Conservation (phyloP, 2,113 vertebrate species). For the Geothlypis trichas region DNA sequence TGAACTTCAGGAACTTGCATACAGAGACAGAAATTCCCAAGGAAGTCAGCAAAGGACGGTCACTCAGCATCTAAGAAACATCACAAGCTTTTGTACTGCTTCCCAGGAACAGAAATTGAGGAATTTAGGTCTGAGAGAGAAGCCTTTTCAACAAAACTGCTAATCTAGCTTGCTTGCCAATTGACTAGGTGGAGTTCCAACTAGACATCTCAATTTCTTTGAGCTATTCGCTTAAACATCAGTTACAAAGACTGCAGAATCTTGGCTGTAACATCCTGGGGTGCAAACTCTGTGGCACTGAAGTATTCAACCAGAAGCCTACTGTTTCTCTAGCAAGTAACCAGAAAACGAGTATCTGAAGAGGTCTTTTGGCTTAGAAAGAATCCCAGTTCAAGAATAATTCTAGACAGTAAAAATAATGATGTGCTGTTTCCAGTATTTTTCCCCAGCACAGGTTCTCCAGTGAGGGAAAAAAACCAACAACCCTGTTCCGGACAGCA, state of each 20-base stretch:
- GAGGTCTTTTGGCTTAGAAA: background rate
- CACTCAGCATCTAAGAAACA: constrained; percentile 26
- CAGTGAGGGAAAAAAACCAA: background rate
- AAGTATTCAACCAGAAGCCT: background rate
- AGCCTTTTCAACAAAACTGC: background rate
- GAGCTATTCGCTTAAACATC: background rate
- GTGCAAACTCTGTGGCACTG: background rate
- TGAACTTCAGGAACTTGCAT: constrained; percentile 45
- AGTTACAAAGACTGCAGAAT: background rate
- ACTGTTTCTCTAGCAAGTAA: background rate
- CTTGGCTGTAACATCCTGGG: background rate
- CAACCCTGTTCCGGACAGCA: background rate
- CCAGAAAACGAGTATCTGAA: background rate
- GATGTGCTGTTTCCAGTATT: background rate
- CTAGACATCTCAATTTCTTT: background rate
- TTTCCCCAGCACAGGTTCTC: background rate
- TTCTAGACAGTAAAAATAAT: background rate
- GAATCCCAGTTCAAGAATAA: background rate
- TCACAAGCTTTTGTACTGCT: constrained; percentile 17
- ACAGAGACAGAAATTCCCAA: constrained; percentile 36
- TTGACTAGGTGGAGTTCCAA: background rate
- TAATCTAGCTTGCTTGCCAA: background rate
- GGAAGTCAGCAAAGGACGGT: background rate
- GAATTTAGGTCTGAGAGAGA: background rate
- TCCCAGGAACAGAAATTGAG: constrained; percentile 32